Percentiles rank a stretch among this genome's conserved stretches.
These are phyloP conservation scores for Zygogramma bicolorata DNA, from an alignment of 2,888 invertebrate species.

Conservation along the genomic window DNA sequence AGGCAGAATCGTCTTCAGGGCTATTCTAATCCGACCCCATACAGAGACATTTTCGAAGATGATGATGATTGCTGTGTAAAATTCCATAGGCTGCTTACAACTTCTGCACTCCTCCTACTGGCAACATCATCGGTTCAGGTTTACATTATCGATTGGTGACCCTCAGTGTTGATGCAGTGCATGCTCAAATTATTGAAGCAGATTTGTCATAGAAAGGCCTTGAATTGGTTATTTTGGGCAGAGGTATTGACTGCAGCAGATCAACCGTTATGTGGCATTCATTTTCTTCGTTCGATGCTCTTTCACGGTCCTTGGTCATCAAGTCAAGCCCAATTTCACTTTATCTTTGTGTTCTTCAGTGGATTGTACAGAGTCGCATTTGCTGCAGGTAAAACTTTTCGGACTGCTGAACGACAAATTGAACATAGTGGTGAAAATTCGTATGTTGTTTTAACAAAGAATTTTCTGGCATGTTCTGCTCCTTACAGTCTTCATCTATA, in stretches of 20 bases:
- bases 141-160: slow-evolving; percentile 6
- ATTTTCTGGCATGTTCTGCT: background rate
- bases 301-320: background rate
- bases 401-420: background rate
- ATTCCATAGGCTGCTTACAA: slow-evolving; percentile 3
- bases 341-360: background rate
- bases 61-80: too few relatives aligned
- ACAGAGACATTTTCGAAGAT: too few relatives aligned
- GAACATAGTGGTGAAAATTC: background rate
- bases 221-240: slow-evolving; percentile 44
- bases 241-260: slow-evolving; percentile 44
- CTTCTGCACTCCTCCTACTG: slow-evolving; percentile 3
- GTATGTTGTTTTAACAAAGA: background rate
- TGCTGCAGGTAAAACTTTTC: background rate
- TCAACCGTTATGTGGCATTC: slow-evolving; percentile 43
- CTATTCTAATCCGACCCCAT: too few relatives aligned
- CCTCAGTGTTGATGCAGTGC: slow-evolving; percentile 29
- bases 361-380: background rate
- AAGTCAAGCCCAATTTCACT: background rate
- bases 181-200: slow-evolving; percentile 47
- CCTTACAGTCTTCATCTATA: too few relatives aligned
- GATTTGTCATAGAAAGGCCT: slow-evolving; percentile 46
- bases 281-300: slow-evolving; percentile 3
- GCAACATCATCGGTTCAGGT: slow-evolving; percentile 10
- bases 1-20: too few relatives aligned